Percentiles rank a stretch among this genome's conserved stretches.
Evolutionary conservation across 2,797 vertebrate genomes (phyloP).

Genomic region (Aulostomus chinensis): DNA sequence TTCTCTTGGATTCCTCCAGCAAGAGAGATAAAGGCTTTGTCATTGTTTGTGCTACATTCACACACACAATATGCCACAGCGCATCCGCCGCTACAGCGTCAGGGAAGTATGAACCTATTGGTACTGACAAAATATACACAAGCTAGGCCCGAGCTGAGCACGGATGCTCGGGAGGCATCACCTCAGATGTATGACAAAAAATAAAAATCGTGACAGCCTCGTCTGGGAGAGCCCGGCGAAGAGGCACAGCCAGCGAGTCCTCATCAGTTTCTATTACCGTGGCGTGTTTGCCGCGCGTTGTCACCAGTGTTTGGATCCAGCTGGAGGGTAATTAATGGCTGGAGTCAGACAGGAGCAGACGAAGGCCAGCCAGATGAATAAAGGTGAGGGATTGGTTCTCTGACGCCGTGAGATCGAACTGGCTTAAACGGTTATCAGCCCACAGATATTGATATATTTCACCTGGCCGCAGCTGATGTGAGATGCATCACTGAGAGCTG

Average conservation of each 20-base stretch:
- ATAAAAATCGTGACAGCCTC: slow-evolving; percentile 45
- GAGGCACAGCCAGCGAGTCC: slow-evolving; percentile 22
- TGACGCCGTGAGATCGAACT: slow-evolving; percentile 68
- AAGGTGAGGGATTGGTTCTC: slow-evolving; percentile 71
- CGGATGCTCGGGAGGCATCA: slow-evolving; percentile 25
- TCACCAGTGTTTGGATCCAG: slow-evolving; percentile 48
- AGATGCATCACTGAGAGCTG: slow-evolving; percentile 47
- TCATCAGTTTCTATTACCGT: slow-evolving; percentile 66
- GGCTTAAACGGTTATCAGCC: slow-evolving; percentile 72
- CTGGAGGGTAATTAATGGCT: slow-evolving; percentile 74
- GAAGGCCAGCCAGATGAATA: slow-evolving; percentile 73
- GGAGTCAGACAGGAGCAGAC: slow-evolving; percentile 53
- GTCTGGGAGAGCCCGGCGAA: slow-evolving; percentile 31
- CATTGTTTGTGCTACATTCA: slow-evolving; percentile 48
- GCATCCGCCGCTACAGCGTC: slow-evolving; percentile 18
- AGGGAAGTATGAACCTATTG: slow-evolving; percentile 45
- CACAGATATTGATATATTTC: slow-evolving; percentile 75
- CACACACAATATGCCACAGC: slow-evolving; percentile 22
- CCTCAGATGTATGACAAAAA: slow-evolving; percentile 53
- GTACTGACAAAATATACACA: slow-evolving; percentile 55
- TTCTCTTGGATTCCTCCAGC: slow-evolving; percentile 23
- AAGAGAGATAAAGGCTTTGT: slow-evolving; percentile 40
- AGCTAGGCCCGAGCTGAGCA: slow-evolving; percentile 6
- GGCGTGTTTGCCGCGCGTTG: slow-evolving; percentile 32
- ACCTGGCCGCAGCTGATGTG: slow-evolving; percentile 49